Evolutionary conservation across 2,113 vertebrate genomes (phyloP).

Genomic region (Oreochromis aureus): DNA sequence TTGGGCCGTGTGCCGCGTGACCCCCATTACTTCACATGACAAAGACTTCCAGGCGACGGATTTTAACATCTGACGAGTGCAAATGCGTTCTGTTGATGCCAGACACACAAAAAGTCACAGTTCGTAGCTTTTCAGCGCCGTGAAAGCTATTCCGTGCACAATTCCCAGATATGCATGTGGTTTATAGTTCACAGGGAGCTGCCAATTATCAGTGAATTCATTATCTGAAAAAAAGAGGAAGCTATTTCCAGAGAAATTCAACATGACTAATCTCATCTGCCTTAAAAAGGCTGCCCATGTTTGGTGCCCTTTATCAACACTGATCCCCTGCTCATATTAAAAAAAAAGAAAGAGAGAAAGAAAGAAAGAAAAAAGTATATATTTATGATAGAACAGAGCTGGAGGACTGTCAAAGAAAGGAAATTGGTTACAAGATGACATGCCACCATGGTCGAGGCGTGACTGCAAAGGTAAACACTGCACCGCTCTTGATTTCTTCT

Average conservation of each 20-base stretch:
- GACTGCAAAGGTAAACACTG: constrained; percentile 11
- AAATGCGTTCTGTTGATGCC: constrained; percentile 5
- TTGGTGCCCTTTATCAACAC: background rate
- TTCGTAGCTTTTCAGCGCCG: background rate
- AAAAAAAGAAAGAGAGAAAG: background rate
- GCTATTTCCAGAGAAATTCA: background rate
- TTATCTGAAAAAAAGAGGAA: background rate
- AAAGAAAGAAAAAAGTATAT: background rate
- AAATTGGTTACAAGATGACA: constrained; percentile 1
- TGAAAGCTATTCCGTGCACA: background rate
- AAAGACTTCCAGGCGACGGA: background rate
- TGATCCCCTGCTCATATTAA: background rate
- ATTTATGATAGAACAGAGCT: constrained; percentile 5
- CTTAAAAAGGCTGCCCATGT: background rate
- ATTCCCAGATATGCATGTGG: background rate
- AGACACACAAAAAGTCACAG: background rate
- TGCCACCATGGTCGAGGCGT: background rate
- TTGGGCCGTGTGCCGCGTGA: background rate
- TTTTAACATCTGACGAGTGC: background rate
- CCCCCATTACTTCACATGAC: background rate
- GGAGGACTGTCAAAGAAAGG: background rate
- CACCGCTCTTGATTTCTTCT: background rate
- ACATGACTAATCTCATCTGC: background rate
- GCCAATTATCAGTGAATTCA: background rate
- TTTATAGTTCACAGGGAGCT: background rate